phyloP scores from a whole-genome alignment of 2,888 invertebrate species.

The Hylaea fasciaria region DNA sequence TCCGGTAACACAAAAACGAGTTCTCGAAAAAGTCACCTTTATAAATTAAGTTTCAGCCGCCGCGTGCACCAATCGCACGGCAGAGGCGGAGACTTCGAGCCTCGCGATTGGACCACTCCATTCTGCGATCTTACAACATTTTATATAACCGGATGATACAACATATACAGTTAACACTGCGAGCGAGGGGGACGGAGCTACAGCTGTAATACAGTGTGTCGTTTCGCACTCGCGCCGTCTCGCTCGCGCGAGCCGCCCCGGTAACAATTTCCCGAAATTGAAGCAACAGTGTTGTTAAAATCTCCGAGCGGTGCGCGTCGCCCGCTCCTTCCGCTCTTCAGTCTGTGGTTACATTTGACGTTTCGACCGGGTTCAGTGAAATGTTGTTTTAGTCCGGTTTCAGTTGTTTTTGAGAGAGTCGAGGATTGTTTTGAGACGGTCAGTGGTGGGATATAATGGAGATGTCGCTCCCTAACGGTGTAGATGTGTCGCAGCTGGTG shows the following conservation, averaged over 20 bases:
- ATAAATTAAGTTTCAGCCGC: constrained; percentile 82
- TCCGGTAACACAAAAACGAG: constrained; percentile 71
- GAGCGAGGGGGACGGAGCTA: constrained; percentile 69
- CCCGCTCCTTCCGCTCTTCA: constrained; percentile 27
- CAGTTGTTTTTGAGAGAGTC: constrained; percentile 30
- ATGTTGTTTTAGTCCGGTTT: constrained; percentile 9
- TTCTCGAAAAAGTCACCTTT: constrained; percentile 84
- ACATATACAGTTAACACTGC: constrained; percentile 83
- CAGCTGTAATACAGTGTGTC: constrained; percentile 76
- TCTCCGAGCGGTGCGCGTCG: constrained; percentile 65
- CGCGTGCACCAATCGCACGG: constrained; percentile 63
- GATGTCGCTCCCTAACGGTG: constrained; percentile 94
- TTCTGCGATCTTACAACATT: constrained; percentile 79
- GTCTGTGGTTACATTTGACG: constrained; percentile 24
- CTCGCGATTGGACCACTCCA: constrained; percentile 63
- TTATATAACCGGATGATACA: constrained; percentile 85
- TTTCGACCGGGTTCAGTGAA: constrained; percentile 37
- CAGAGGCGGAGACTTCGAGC: constrained; percentile 65
- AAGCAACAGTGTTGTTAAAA: constrained; percentile 80
- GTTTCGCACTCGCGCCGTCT: constrained; percentile 68
- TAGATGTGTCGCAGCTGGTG: constrained; percentile 94
- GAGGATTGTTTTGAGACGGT: constrained; percentile 41
- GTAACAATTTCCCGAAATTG: constrained; percentile 75
- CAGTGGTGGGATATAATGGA: constrained; percentile 57
- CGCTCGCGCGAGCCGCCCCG: constrained; percentile 56